These are phyloP conservation scores for Cavia aperea DNA, from an alignment of 2,113 vertebrate species.

Conservation along the genomic window DNA sequence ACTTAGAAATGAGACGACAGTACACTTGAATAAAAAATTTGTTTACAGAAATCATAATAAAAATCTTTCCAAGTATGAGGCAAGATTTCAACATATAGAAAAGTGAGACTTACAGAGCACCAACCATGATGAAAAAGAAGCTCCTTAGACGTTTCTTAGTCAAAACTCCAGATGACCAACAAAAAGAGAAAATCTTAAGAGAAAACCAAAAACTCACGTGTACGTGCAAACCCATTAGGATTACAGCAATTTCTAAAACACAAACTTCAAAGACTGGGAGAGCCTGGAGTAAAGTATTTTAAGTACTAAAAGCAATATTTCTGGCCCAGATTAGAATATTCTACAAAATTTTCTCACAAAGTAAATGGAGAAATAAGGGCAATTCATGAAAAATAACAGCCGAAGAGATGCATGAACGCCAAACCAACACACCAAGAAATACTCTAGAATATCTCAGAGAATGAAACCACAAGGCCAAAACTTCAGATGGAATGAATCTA, in stretches of 20 bases:
- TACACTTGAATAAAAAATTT: background rate
- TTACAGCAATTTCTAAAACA: background rate
- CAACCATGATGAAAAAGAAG: background rate
- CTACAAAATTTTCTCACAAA: background rate
- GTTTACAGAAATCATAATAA: background rate
- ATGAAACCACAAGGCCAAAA: background rate
- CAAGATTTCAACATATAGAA: background rate
- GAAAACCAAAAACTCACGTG: background rate
- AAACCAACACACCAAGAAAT: background rate
- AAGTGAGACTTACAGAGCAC: background rate
- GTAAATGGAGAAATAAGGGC: background rate
- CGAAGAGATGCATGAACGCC: background rate
- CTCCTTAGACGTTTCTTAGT: background rate
- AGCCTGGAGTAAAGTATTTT: background rate
- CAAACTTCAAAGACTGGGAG: background rate
- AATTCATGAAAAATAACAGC: background rate
- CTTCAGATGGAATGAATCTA: background rate
- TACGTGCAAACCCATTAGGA: background rate
- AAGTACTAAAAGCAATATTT: background rate
- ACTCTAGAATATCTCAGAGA: background rate
- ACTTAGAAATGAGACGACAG: background rate
- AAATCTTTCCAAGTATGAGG: background rate
- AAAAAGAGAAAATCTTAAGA: background rate
- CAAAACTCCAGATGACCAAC: background rate
- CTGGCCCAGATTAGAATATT: background rate